Base-by-base conservation (phyloP, 2,888 invertebrate species). In the Cephus rjabovi region DNA sequence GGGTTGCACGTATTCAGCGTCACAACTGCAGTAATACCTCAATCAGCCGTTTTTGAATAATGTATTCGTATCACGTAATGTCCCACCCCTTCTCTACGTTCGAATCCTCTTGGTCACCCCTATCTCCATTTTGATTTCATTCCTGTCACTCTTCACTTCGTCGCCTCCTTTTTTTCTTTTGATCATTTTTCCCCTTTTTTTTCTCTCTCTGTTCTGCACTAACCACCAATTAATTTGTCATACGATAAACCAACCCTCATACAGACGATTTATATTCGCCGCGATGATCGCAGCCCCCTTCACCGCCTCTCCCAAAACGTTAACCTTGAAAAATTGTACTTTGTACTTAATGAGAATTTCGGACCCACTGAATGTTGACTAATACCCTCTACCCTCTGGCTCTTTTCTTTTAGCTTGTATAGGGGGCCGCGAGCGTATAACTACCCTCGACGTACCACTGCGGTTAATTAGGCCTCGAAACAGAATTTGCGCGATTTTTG, bases 291-390 rank as follows among this genome's bases (percentile, higher is more conserved):
- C 40, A 6, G 35, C 35, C 12, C 12, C 35, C 3, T 1, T 12
- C 1, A 6, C 1, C 23, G 2, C 1, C 23, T 0, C 40, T 15
- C 0, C 15, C 1, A 23, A 23, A 40, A 1, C 0, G 0, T 15
- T 56, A 1, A 2, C 23, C 9, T 15, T 23, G 56, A 23, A 56
- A 56, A 56, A 56, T 56, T 9, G 23, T 56, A 9, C 40, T 40
- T 40, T 56, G 9, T 23, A 4, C 56, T 23, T 56, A 9, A 56
- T 9, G 56, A 23, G 56, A 56, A 23, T 56, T 56, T 23, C 23
- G 56, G 23, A 9, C 0, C 56, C 9, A 2, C 2, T 23, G 56
- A 56, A 56, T 9, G 56, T 56, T 9, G 23, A 56, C 56, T 23
- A 9, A 15, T 23, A 56, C 56, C 56, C 23, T 56, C 6, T 23